Evolutionary conservation across 2,113 vertebrate species (phyloP), one percentile per base, ranked within the genome.

Genomic region (Zapus hudsonius): DNA sequence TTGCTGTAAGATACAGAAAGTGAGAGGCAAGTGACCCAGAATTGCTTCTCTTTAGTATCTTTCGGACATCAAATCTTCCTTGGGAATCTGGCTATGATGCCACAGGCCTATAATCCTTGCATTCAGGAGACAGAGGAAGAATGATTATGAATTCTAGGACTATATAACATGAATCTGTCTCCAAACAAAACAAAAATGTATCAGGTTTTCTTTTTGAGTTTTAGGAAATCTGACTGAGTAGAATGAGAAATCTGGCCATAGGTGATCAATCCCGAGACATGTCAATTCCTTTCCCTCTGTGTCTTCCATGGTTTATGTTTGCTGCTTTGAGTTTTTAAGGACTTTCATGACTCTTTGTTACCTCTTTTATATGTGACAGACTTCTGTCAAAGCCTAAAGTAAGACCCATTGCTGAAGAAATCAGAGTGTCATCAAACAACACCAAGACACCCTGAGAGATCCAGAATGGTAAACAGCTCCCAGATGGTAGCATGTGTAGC

Each of bases 171-270:
- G 52, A 52, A 52, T 15, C 6, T 52, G 52, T 52, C 52, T 52
- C 52, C 52, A 10, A 52, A 12, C 52, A 52, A 52, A 52, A 13
- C 52, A 52, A 15, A 23, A 25, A 67, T 5, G 27, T 31, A 36
- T 17, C n/a, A 69, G 10, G 2, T 61, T 22, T 80, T 22, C 19
- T 88, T 74, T 64, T 52, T 29, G 25, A 75, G 64, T 17, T 66
- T 57, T 33, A 11, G 36, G 19, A 33, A 81, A 23, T 31, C 19
- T 33, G 66, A 0, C 16, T 17, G 25, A 72, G n/a, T 9, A 72
- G 40, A 55, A 13, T 0, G 0, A 23, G 31, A 27, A 38, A 44
- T 52, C 27, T 5, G 29, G 8, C 13, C 3, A 0, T 0, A 3
- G 1, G 3, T 7, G 1, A 2, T 7, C 47, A 33, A 52, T 79